Percentiles rank a stretch among this genome's conserved stretches.
Conservation (phyloP, 2,797 vertebrate species). For the Triplophysa yarkandensis region DNA sequence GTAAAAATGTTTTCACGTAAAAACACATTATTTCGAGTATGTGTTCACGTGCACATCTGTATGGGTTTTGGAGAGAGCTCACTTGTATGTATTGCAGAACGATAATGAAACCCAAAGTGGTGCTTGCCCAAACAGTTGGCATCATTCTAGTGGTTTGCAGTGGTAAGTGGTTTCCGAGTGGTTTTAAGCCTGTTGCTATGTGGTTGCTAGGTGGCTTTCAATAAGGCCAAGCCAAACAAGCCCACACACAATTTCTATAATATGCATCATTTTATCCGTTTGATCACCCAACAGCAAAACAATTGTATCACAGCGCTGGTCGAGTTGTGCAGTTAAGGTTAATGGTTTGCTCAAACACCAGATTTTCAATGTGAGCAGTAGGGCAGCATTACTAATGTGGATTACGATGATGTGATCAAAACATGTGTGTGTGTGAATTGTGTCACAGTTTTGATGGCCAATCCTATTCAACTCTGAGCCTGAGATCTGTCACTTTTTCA, state of each 20-base stretch:
- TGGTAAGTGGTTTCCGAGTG: neutral
- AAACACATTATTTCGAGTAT: too few relatives aligned
- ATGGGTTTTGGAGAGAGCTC: slow-evolving; percentile 4
- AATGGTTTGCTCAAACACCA: neutral
- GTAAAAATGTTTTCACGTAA: too few relatives aligned
- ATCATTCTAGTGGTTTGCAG: neutral
- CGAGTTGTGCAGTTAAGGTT: neutral
- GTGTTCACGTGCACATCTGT: too few relatives aligned
- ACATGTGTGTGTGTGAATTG: neutral
- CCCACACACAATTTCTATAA: neutral
- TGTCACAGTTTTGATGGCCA: neutral
- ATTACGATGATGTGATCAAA: neutral
- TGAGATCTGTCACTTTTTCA: neutral
- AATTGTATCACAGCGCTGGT: neutral
- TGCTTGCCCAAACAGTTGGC: neutral
- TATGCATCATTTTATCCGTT: neutral
- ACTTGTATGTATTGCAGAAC: neutral
- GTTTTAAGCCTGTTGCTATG: neutral
- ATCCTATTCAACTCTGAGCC: neutral
- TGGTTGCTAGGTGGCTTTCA: neutral
- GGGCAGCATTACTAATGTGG: slow-evolving; percentile 4
- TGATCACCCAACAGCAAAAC: neutral
- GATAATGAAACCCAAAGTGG: slow-evolving; percentile 3
- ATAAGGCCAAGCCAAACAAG: neutral
- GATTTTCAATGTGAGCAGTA: neutral